Conservation (phyloP, 2,888 invertebrate species). For the Dendrolimus houi region DNA sequence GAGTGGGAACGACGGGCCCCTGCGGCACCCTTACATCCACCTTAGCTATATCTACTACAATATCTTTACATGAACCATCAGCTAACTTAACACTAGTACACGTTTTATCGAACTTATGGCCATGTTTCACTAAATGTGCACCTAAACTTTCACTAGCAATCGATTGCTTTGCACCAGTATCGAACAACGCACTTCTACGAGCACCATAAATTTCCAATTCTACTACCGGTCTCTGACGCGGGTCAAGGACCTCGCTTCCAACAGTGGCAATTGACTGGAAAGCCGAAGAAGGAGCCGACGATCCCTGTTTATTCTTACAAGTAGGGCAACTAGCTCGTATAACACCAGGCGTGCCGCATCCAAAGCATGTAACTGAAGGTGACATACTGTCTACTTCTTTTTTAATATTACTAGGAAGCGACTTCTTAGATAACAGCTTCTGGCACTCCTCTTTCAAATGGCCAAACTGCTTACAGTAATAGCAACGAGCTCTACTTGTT, state of each 20-base stretch:
- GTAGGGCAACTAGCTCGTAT: slow-evolving; percentile 6
- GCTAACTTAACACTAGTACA: background rate
- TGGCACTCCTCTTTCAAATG: slow-evolving; percentile 6
- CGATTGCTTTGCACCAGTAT: slow-evolving; percentile 3
- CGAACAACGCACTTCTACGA: background rate
- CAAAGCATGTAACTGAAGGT: slow-evolving; percentile 2
- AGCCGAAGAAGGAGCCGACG: background rate
- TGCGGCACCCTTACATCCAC: background rate
- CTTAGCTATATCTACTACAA: slow-evolving; percentile 1
- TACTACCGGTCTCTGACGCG: background rate
- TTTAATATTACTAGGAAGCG: background rate
- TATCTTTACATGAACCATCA: background rate
- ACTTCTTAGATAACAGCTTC: slow-evolving; percentile 1
- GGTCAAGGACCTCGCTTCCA: too few species aligned
- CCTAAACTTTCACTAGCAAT: slow-evolving; percentile 4
- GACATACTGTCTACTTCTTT: background rate
- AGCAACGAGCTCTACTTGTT: background rate
- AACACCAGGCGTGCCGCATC: slow-evolving; percentile 6
- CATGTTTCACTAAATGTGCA: background rate
- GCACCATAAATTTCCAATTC: background rate
- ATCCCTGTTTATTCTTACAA: slow-evolving; percentile 2
- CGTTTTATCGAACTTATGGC: background rate
- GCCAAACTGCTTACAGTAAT: slow-evolving; percentile 8
- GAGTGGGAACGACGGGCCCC: background rate
- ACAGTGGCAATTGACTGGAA: background rate